Evolutionary conservation across 2,888 invertebrate species (phyloP), one percentile per base, ranked within the genome.

Genomic region (Lepas anatifera): DNA sequence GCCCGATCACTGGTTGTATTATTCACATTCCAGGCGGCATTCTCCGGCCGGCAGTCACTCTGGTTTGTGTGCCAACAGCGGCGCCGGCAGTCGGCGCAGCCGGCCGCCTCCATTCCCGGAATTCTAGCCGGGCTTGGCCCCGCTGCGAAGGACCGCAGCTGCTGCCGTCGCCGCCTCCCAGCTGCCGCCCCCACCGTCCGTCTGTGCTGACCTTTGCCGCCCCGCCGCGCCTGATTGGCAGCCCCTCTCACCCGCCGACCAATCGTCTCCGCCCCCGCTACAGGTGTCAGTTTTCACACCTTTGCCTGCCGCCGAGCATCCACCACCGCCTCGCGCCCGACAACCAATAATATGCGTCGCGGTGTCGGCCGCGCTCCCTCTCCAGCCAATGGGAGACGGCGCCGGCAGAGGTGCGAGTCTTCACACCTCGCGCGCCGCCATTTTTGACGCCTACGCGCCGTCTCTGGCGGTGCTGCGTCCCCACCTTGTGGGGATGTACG

Each of bases 251-350:
- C 16, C 29, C 27, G 52, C 27, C 18, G 35, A 22, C 58, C 58
- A 58, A 58, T 58, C 22, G 58, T 35, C 25, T 18, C 2, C 22
- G 32, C 22, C 58, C 35, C 8, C 22, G 16, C 22, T 22, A 22
- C 58, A 58, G 58, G 58, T 58, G 58, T 58, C 58, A 32, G 58
- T 58, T 58, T 58, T 58, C 58, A 58, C 58, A 58, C 58, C 58
- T 58, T 58, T 35, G 58, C 58, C 32, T 32, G 58, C 32, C 25
- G 58, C n/a, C 58, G 58, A n/a, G n/a, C n/a, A n/a, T n/a, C n/a
- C n/a, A n/a, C n/a, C n/a, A 4, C 41, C 11, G 41, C 41, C 41
- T 10, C 1, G 11, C 41, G 41, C 11, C 41, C 41, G 41, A 16
- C 41, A 41, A 16, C 41, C 41, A 41, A 41, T n/a, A n/a, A n/a